Percentiles rank a stretch among this genome's conserved stretches.
Evolutionary conservation across 1,140 invertebrate species (phyloP).

Genomic region (Drosophila repletoides): DNA sequence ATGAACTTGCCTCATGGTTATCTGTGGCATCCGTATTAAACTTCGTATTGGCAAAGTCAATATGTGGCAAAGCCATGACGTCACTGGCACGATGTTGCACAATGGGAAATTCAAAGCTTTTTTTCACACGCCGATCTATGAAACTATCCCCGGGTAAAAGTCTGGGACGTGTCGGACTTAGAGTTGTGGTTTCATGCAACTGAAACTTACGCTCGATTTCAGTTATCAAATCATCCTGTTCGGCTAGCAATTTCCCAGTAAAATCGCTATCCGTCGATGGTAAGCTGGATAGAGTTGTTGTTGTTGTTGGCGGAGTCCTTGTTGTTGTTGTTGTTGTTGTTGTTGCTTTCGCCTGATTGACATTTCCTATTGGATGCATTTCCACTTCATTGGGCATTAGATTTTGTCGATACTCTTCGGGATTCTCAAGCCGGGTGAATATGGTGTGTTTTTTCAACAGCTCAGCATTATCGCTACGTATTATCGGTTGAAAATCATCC

Average conservation of each 20-base stretch:
- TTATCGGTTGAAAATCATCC: slow-evolving; percentile 73
- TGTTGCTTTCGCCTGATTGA: slow-evolving; percentile 16
- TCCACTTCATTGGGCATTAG: slow-evolving; percentile 78
- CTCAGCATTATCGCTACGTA: slow-evolving; percentile 57
- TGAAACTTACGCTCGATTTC: slow-evolving; percentile 80
- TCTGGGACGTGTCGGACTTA: slow-evolving; percentile 1
- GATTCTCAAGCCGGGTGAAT: slow-evolving; percentile 57
- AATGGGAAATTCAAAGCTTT: slow-evolving; percentile 73
- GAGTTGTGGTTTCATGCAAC: slow-evolving; percentile 65
- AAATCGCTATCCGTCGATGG: slow-evolving; percentile 52
- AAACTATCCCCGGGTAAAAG: slow-evolving; percentile 48
- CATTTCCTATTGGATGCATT: neutral
- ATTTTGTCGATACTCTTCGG: slow-evolving; percentile 66
- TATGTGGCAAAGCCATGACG: slow-evolving; percentile 62
- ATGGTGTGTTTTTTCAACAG: slow-evolving; percentile 46
- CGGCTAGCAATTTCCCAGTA: slow-evolving; percentile 70
- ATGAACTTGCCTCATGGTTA: neutral
- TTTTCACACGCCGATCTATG: slow-evolving; percentile 78
- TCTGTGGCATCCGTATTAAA: slow-evolving; percentile 63
- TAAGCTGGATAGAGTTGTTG: neutral
- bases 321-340: slow-evolving; percentile 11
- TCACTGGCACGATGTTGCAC: slow-evolving; percentile 69
- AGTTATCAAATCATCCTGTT: slow-evolving; percentile 76
- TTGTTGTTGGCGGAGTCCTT: neutral
- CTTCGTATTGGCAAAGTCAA: slow-evolving; percentile 80